Base-by-base conservation (phyloP, 2,888 invertebrate genomes). In the Ypsolopha sequella region DNA sequence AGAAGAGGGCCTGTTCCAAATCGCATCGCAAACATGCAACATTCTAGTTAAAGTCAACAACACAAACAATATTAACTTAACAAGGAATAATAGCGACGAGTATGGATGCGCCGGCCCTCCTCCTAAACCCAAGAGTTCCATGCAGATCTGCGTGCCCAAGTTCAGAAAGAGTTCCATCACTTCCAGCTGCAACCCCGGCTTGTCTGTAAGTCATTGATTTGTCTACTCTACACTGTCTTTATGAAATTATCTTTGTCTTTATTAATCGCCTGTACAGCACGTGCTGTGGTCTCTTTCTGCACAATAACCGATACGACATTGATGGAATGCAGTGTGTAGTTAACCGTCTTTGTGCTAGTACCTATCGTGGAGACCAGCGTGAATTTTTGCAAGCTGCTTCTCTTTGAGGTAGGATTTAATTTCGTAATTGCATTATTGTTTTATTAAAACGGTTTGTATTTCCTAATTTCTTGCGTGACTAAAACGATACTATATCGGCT, bases 1-100 rank as follows among this genome's bases (percentile, higher is more conserved):
- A 57, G 92, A 93, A 65, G 93, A 93, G 65, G 93, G 93, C 6
- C 81, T 93, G 36, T 92, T 93, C 67, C 93, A 93, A 84, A 93
- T 93, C 58, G 93, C 92, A 6, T 92, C 92, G 10, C 93, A 93
- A 71, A 93, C 93, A 52, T 93, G 93, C 66, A 92, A 92, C 69
- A 91, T 93, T 58, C 79, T 93, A 55, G 92, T 93, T 52, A 92
- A 93, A 88, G 92, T 92, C 58, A 91, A 92, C 70, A 92, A 92
- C 62, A 92, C 92, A 48, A 92, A 92, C 73, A 92, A 92, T 69
- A 92, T 92, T 55, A 92, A 91, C 62, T 67, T 86, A 62, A 91
- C 91, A 61, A 90, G 91, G 48, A 89, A 90, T 64, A 88, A 90
- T 52, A 91, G 90, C 70, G 90, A 91, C 61, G 89, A 89, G 66